Base-by-base conservation (phyloP, 92 coral and sea anemone genomes). In the Pocillopora meandrina region DNA sequence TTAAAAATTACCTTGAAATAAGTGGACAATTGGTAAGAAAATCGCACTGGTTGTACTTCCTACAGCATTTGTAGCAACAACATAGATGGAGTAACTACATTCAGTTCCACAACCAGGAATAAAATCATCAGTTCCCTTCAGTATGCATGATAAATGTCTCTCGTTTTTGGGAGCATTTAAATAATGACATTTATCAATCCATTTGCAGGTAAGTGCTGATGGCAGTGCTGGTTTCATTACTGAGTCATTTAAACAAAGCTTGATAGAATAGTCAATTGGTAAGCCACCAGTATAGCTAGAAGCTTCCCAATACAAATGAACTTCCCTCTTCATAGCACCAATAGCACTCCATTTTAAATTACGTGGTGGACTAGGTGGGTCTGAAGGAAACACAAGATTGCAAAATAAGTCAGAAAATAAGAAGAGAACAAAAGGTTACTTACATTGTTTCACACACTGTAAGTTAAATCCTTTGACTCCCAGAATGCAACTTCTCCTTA, bases 351-450 rank as follows among this genome's bases (percentile, higher is more conserved):
- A 35, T 36, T 61, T 62, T 17, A 82, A 72, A 72, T 82, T 74
- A 14, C 86, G 78, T 72, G 86, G 86, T 17, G 63, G 72, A 62
- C 86, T 82, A 13, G 86, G 84, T 1, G 76, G 79, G 6, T 76
- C 86, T 82, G 47, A 60, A 82, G 21, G 61, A 69, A 15, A 68
- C 13, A 23, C 8, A 13, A 15, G n/a, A 35, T 15, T 69, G 15
- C 1, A 68, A 68, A 69, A 47, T 3, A 19, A 4, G 9, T 64
- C 9, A n/a, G 5, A 5, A 19, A 19, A 64, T 10, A 5, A 12
- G 62, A 10, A 59, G 14, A 3, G 14, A 59, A 12, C 2, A 12
- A 64, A 23, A 64, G 23, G 31, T 64, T 19, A 42, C 52, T 26
- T 26, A 26, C 52, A 42, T 42, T 42, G 52, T 42, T 42, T 42